Percentiles rank a stretch among this genome's conserved stretches.
Evolutionary conservation across 2,797 vertebrate species (phyloP).

Genomic region (Lepilemur septentrionalis): DNA sequence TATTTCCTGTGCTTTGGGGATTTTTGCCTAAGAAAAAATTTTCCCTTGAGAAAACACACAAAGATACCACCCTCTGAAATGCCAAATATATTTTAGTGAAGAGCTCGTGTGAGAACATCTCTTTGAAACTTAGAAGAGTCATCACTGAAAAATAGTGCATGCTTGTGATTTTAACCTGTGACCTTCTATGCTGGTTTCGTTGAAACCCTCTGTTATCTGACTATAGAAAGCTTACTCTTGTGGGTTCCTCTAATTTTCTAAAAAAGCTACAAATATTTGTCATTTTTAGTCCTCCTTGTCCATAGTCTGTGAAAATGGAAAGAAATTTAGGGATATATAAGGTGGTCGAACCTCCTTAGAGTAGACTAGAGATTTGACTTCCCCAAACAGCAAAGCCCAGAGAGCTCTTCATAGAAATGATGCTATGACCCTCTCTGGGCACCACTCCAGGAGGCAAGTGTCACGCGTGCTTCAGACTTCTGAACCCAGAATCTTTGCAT

Average conservation of each 20-base stretch:
- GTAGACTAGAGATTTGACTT: not conserved
- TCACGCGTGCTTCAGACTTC: not conserved
- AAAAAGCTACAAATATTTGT: not conserved
- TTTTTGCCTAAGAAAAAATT: constrained; percentile 14
- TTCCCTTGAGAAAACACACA: not conserved
- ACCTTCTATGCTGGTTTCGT: not conserved
- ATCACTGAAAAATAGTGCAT: not conserved
- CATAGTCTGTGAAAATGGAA: not conserved
- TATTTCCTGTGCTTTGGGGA: not conserved
- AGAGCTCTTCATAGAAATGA: not conserved
- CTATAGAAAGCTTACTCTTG: not conserved
- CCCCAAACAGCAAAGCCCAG: not conserved
- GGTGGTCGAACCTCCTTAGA: not conserved
- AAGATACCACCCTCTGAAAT: not conserved
- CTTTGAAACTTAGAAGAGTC: not conserved
- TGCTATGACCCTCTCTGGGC: not conserved
- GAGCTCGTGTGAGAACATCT: not conserved
- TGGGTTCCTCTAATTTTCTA: not conserved
- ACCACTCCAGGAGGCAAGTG: not conserved
- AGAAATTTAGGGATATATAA: not conserved
- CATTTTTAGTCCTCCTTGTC: not conserved
- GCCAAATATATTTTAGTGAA: not conserved
- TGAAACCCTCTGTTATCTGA: not conserved
- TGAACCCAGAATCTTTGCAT: not conserved
- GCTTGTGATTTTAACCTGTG: not conserved